Evolutionary conservation across 2,113 vertebrate species (phyloP).

Genomic region (Petromus typicus): DNA sequence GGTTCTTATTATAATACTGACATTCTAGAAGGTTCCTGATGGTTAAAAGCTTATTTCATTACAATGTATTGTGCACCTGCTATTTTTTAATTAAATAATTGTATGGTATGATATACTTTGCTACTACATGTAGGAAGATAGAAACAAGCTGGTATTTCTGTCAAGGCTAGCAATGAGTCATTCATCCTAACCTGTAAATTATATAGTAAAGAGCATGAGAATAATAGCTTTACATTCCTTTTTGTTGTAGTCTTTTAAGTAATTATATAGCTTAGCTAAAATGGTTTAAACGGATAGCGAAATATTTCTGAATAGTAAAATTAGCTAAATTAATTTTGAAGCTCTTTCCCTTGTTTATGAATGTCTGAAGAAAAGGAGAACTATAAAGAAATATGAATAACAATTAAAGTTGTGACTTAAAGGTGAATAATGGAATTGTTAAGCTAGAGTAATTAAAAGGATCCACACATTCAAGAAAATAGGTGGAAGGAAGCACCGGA

Average conservation of each 20-base stretch:
- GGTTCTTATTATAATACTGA: background rate
- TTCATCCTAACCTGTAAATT: conserved; percentile 41
- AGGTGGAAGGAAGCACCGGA: background rate
- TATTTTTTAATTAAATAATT: conserved; percentile 63
- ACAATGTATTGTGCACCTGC: background rate
- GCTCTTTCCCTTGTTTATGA: background rate
- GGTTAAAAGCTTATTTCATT: conserved; percentile 1
- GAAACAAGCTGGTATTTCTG: conserved; percentile 58
- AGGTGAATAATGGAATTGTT: background rate
- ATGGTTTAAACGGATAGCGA: conserved; percentile 26
- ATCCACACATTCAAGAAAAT: conserved; percentile 46
- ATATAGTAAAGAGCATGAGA: conserved; percentile 15
- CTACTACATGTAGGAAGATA: background rate
- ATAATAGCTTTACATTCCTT: conserved; percentile 39
- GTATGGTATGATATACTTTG: conserved; percentile 15
- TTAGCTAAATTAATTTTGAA: conserved; percentile 29
- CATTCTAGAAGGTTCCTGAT: background rate
- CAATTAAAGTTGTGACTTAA: background rate
- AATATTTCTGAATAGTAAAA: conserved; percentile 48
- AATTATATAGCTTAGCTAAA: conserved; percentile 45
- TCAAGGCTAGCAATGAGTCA: conserved; percentile 53
- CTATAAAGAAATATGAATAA: background rate
- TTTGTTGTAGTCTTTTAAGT: conserved; percentile 16
- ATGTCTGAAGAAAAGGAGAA: conserved; percentile 6
- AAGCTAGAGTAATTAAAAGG: conserved; percentile 40